Base-by-base conservation (phyloP, 2,888 invertebrate genomes). In the Adelphocoris suturalis region DNA sequence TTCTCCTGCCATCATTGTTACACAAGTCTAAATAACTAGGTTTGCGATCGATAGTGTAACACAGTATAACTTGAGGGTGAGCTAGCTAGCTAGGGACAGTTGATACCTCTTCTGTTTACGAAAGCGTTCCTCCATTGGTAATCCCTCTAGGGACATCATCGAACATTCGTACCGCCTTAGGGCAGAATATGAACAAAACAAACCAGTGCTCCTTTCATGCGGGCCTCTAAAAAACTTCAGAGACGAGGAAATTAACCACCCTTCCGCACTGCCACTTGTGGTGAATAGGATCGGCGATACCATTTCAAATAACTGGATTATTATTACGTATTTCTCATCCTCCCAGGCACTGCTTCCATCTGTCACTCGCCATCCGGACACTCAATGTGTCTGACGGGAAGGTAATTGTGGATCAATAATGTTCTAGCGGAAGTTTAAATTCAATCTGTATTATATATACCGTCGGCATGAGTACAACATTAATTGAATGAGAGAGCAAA, bases 251-350 rank as follows among this genome's bases (percentile, higher is more conserved):
- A 68, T 52, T 14, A 68, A 68, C 57, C 61, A 28, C 57, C 85
- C 57, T 85, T 85, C 57, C 82, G 61, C 61, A 27, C 57, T 61
- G 27, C 85, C 85, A 27, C 85, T 85, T 85, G 85, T 19, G 85
- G 37, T 85, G 28, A 85, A 85, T 85, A 61, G 55, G 48, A 85
- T 55, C 52, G 9, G 14, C 37, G 37, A 37, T 28, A 23, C 14
- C 68, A 68, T 68, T 68, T 5, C 68, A 23, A 68, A 12, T 23
- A 37, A 85, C 14, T 28, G 85, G 85, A 61, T 85, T 85, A 82
- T 82, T 19, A 82, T 82, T n/a, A 23, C 48, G 19, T 48, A 46
- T 12, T 46, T 81, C n/a, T 47, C 80, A n/a, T 28, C 28, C 23
- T 81, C 19, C 47, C 46, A 12, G 46, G 14, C 81, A 81, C 19